phyloP scores from a whole-genome alignment of 2,797 vertebrate species.

The Poeciliopsis paucimaculata region DNA sequence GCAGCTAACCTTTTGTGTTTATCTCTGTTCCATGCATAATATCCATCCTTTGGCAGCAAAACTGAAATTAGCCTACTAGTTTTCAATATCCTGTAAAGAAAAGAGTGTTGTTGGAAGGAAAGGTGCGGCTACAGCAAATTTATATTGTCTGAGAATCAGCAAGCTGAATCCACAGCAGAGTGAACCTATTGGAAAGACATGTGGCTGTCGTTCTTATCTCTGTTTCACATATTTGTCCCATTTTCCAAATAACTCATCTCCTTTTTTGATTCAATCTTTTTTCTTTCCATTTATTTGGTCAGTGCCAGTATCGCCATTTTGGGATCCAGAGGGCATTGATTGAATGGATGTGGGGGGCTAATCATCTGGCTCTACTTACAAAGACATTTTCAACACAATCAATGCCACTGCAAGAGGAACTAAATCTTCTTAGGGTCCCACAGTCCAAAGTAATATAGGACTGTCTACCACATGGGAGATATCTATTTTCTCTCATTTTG shows the following conservation, averaged over 20 bases:
- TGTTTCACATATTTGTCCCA: background rate
- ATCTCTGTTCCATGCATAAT: slow-evolving; percentile 21
- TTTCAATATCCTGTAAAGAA: slow-evolving; percentile 37
- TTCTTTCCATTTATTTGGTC: slow-evolving; percentile 52
- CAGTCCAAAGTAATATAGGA: slow-evolving; percentile 39
- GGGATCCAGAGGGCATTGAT: slow-evolving; percentile 58
- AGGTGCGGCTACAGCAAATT: slow-evolving; percentile 22
- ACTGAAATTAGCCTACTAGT: slow-evolving; percentile 28
- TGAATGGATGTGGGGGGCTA: slow-evolving; percentile 60
- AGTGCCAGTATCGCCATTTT: slow-evolving; percentile 62
- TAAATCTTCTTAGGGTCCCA: slow-evolving; percentile 61
- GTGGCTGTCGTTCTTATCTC: slow-evolving; percentile 31
- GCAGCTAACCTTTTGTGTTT: slow-evolving; percentile 39
- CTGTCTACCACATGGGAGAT: slow-evolving; percentile 37
- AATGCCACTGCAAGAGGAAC: slow-evolving; percentile 68
- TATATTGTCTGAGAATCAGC: slow-evolving; percentile 37
- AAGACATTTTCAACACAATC: slow-evolving; percentile 76
- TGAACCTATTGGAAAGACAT: slow-evolving; percentile 16
- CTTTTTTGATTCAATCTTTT: slow-evolving; percentile 31
- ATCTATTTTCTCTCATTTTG: slow-evolving; percentile 54
- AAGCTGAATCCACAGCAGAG: slow-evolving; percentile 23
- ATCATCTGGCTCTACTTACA: slow-evolving; percentile 65
- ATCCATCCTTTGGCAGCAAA: slow-evolving; percentile 20
- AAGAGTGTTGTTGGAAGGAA: slow-evolving; percentile 28
- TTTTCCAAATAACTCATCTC: slow-evolving; percentile 17